Evolutionary conservation across 2,113 vertebrate genomes (phyloP).

Genomic region (Piprites chloris): DNA sequence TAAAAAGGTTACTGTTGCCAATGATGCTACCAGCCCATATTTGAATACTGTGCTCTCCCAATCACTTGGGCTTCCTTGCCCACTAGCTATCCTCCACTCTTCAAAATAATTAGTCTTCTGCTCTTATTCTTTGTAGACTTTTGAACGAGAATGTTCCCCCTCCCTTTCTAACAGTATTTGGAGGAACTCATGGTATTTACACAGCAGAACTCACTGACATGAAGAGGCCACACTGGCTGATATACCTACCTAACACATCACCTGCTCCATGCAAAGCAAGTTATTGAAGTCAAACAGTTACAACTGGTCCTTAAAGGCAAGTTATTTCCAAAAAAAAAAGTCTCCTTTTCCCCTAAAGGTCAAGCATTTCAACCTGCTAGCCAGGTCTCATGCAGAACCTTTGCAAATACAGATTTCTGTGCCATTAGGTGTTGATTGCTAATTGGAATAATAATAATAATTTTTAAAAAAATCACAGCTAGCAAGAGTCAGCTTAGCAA

Average conservation of each 20-base stretch:
- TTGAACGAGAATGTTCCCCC: neutral
- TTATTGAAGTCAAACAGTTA: neutral
- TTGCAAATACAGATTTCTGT: neutral
- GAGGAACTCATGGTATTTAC: neutral
- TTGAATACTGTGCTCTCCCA: neutral
- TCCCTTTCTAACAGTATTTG: neutral
- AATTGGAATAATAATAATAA: neutral
- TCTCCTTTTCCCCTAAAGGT: neutral
- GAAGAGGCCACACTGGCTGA: neutral
- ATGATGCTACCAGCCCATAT: fast-evolving
- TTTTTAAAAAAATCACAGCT: neutral
- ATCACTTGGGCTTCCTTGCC: neutral
- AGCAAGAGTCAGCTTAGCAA: neutral
- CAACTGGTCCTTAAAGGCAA: neutral
- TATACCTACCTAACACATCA: neutral
- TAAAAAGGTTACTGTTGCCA: neutral
- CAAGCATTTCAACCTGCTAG: neutral
- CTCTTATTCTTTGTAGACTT: neutral
- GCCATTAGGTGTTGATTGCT: neutral
- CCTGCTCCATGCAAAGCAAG: neutral
- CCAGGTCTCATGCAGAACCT: neutral
- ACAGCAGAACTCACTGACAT: neutral
- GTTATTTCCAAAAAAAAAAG: neutral
- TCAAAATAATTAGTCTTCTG: neutral
- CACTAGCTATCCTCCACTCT: neutral